Base-by-base conservation (phyloP, 2,888 invertebrate species). In the Melikaiella ostensackeni region DNA sequence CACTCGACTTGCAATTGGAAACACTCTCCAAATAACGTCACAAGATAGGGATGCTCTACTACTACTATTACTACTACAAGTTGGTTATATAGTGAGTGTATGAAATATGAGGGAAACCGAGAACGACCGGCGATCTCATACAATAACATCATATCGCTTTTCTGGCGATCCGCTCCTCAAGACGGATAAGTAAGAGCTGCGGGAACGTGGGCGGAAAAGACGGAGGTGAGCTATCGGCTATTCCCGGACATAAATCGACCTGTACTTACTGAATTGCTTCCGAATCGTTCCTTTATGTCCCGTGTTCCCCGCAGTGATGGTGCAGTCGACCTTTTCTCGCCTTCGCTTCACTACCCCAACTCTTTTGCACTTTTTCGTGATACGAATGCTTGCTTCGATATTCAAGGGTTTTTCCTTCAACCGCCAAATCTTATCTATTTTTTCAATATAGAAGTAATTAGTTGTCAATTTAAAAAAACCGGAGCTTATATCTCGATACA, bases 231-330 rank as follows among this genome's bases (percentile, higher is more conserved):
- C 87, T 89, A 89, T 88, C 86, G 89, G 80, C 86, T 86, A 88
- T 88, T 88, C 86, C 81, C 84, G 86, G 86, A 89, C 88, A 88
- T 90, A 90, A 89, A 90, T 90, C 89, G 89, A 90, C 86, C 83
- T 87, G 88, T 90, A 89, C 89, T 90, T 89, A 89, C 88, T 86
- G 87, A 90, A 90, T 90, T 90, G 90, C 89, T 90, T 90, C 88
- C 86, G 88, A 90, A 89, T 89, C 88, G 87, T 83, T 89, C 86
- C 85, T 88, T 87, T 88, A 87, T 88, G 85, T 85, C 85, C 81
- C 85, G 46, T 50, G 50, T 70, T 70, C 50, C 24, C 46, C 70
- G 30, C 70, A 8, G 50, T 50, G 70, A 70, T 50, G 46, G 16
- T 70, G 64, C 35, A 64, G 38, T 42, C 50, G 30, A 70, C 70